Evolutionary conservation across 1,140 invertebrate species (phyloP), one percentile per base, ranked within the genome.

Genomic region (Trachymyrmex septentrionalis): DNA sequence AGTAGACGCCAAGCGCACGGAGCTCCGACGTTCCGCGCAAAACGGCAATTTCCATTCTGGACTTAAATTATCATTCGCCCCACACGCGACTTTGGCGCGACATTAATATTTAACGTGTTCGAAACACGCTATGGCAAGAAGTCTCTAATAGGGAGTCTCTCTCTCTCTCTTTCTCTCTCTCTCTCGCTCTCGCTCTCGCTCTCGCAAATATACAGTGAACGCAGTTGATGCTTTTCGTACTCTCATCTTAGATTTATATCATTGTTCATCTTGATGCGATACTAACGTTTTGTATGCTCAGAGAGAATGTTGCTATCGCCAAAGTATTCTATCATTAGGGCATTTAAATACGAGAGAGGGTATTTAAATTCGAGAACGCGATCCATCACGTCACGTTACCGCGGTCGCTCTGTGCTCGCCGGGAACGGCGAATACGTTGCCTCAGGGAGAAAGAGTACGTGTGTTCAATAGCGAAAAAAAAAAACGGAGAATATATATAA

Each of bases 391-490:
- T 77, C 9, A 61, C 67, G 53, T 76, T 61, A 44, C 30, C 24
- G 59, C 30, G 38, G 81, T 77, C 63, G 21, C 57, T 80, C 7
- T 63, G 57, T 53, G 59, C 76, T 38, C 16, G 55, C 12, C 27
- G 38, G 50, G 27, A 80, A 55, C 24, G 27, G 55, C 67, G 21
- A 75, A 71, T 69, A 59, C 4, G 72, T 90, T 87, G 67, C 88
- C 91, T 92, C 92, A 86, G 92, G 91, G 90, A 91, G 89, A 92
- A 88, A 89, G 78, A 82, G 50, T 85, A 87, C 90, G 92, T 92
- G 92, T 93, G 92, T 93, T 93, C 92, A 92, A 86, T 90, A 90
- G 69, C 88, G 86, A 84, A 59, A 88, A 90, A 86, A 84, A 57
- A 88, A 90, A 38, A 86, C 72, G 77, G 84, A 87, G 69, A 89